Percentiles rank a stretch among this genome's conserved stretches.
These are phyloP conservation scores for Cyanocitta stelleri DNA, from an alignment of 2,113 vertebrate genomes.

Conservation along the genomic window DNA sequence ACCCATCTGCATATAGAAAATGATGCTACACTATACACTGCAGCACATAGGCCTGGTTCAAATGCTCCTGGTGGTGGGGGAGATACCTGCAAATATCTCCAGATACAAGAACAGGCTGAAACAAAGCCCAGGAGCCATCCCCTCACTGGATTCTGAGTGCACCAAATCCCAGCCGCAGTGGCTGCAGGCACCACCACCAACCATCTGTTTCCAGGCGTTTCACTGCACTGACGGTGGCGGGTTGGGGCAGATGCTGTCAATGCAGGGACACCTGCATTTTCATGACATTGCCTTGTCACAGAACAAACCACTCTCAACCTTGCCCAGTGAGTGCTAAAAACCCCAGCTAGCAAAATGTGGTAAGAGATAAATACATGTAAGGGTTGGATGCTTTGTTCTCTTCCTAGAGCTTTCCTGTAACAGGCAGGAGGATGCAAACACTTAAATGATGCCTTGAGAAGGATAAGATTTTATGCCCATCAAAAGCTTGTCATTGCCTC, in stretches of 20 bases:
- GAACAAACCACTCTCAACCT: neutral
- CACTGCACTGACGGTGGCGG: fast-evolving
- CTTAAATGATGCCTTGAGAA: neutral
- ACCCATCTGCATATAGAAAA: neutral
- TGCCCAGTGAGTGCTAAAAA: neutral
- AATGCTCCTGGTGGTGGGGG: neutral
- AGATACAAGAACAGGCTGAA: neutral
- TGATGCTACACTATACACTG: neutral
- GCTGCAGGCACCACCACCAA: neutral
- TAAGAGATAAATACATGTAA: neutral
- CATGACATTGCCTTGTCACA: neutral
- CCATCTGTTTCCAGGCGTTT: neutral
- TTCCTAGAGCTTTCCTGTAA: neutral
- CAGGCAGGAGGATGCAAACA: neutral
- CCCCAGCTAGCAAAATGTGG: neutral
- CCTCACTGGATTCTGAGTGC: neutral
- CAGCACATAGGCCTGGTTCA: neutral
- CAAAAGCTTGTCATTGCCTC: neutral
- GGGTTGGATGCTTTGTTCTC: neutral
- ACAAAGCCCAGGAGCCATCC: neutral
- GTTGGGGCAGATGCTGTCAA: neutral
- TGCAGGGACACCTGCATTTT: neutral
- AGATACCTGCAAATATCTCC: neutral
- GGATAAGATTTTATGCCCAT: neutral
- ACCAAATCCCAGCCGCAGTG: neutral